phyloP scores from a whole-genome alignment of 2,888 invertebrate genomes.

The Drosophila nigricruria region DNA sequence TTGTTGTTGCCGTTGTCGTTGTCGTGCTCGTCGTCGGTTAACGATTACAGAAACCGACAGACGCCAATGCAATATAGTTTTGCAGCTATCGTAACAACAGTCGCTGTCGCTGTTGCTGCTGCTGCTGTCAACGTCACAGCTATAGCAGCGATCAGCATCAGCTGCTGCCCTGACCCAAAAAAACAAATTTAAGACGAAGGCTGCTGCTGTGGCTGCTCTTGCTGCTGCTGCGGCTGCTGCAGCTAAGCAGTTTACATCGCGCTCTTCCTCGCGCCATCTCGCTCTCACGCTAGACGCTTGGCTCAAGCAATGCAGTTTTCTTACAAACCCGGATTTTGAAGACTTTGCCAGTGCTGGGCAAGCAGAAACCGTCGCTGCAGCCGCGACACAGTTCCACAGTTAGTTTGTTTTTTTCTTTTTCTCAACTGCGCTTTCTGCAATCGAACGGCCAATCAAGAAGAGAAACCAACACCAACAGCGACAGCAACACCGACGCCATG shows the following conservation, averaged over 20 bases:
- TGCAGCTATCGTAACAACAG: slow-evolving; percentile 16
- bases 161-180: slow-evolving; percentile 68
- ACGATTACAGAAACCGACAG: slow-evolving; percentile 39
- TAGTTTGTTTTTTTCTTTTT: slow-evolving; percentile 5
- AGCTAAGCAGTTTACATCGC: slow-evolving; percentile 30
- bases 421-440: slow-evolving; percentile 50
- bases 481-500: slow-evolving; percentile 56
- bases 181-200: slow-evolving; percentile 57
- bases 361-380: slow-evolving; percentile 74
- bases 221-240: slow-evolving; percentile 32
- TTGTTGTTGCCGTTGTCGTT: slow-evolving; percentile 17
- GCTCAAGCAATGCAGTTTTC: slow-evolving; percentile 62
- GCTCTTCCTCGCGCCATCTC: slow-evolving; percentile 22
- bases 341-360: slow-evolving; percentile 81
- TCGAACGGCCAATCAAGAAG: slow-evolving; percentile 51
- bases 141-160: slow-evolving; percentile 33
- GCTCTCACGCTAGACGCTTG: slow-evolving; percentile 24
- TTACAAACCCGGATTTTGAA: slow-evolving; percentile 83
- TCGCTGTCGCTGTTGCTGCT: slow-evolving; percentile 5
- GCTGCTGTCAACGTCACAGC: not conserved
- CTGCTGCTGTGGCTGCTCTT: slow-evolving; percentile 30
- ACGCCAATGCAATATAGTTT: slow-evolving; percentile 48
- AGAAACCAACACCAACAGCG: slow-evolving; percentile 48
- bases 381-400: slow-evolving; percentile 57
- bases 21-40: slow-evolving; percentile 11